Evolutionary conservation across 2,797 vertebrate species (phyloP), one percentile per base, ranked within the genome.

Genomic region (Poeciliopsis turneri): DNA sequence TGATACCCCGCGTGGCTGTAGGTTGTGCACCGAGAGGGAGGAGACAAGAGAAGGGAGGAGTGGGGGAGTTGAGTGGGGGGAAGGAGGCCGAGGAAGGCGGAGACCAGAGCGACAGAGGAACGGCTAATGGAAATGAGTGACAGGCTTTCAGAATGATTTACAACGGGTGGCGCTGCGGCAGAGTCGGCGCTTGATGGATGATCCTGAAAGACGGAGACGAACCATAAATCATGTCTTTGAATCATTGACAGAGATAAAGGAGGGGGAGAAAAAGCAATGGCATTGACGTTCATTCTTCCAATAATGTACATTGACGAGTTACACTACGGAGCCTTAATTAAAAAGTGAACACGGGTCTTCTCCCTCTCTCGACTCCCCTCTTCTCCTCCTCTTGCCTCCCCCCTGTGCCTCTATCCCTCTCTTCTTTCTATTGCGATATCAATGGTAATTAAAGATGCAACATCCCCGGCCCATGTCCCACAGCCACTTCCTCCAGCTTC

Each of bases 141-240:
- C 98, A 99, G 96, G 96, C 97, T 97, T 98, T 99, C 97, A 95
- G 96, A 97, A 98, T 99, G 98, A 99, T 99, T 99, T 99, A 99
- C 98, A 99, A 98, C 96, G 96, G 94, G 95, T 96, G 97, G 97
- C 97, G 97, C 97, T 95, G 97, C 96, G 96, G 97, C 98, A 96
- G 97, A 98, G 97, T 97, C 96, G 84, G 96, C 92, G 90, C 96
- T 97, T 99, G 98, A 99, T 99, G 98, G 98, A 99, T 99, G 98
- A 98, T 97, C 97, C 97, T 97, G 97, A 97, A 97, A 99, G 98
- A 98, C 97, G 96, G 97, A 97, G 97, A 97, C 96, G 95, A 97
- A 97, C 98, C 98, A 99, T 99, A 99, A 99, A 99, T 99, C 98
- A 99, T 98, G 98, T 99, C 98, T 99, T 97, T 98, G 97, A 98